These are phyloP conservation scores for Phaethornis superciliosus DNA, from an alignment of 2,113 vertebrate genomes.

Conservation along the genomic window DNA sequence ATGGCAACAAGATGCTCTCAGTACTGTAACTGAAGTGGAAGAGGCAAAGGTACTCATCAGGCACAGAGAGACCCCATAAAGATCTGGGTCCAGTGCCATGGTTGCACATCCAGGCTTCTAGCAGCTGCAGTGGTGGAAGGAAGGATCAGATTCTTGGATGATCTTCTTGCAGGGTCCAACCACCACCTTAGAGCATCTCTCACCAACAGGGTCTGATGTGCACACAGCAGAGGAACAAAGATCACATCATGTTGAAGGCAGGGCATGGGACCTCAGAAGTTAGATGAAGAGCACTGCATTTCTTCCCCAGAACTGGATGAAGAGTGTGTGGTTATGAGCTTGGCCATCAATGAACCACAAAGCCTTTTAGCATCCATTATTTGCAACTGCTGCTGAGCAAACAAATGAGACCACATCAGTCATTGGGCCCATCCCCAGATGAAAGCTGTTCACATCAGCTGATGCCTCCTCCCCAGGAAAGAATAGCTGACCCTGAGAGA, in stretches of 20 bases:
- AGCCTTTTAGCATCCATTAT: constrained; percentile 85
- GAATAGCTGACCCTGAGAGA: not conserved
- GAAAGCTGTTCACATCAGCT: constrained; percentile 66
- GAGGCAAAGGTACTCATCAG: not conserved
- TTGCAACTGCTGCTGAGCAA: constrained; percentile 79
- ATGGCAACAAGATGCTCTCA: not conserved
- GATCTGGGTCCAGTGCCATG: rapidly evolving
- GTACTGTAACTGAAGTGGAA: not conserved
- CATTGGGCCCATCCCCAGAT: constrained; percentile 48
- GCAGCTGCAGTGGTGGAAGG: not conserved
- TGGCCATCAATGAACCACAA: constrained; percentile 81
- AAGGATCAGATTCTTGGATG: not conserved
- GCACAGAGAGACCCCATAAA: not conserved
- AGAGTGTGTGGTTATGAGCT: constrained; percentile 70
- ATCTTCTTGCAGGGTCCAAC: not conserved
- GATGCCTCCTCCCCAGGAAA: constrained; percentile 46
- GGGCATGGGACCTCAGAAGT: constrained; percentile 66
- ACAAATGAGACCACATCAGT: constrained; percentile 74
- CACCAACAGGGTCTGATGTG: not conserved
- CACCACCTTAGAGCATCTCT: not conserved
- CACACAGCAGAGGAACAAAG: not conserved
- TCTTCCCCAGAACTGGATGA: constrained; percentile 67
- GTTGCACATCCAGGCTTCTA: not conserved
- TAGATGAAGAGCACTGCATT: constrained; percentile 24
- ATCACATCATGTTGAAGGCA: not conserved